Evolutionary conservation across 2,797 vertebrate species (phyloP).

Genomic region (Cottoperca gobio): DNA sequence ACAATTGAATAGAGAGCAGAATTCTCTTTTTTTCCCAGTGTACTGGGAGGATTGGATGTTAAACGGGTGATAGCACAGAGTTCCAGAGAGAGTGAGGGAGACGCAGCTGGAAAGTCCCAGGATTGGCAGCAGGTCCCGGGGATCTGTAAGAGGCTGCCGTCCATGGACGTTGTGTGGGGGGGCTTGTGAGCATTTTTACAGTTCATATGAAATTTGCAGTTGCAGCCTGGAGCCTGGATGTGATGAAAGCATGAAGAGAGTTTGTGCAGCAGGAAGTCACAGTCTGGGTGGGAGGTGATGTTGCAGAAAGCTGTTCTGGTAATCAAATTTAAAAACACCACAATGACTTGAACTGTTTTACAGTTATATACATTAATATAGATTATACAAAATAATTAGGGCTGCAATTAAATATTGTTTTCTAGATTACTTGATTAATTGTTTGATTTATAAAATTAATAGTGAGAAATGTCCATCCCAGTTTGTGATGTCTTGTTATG

Average conservation of each 20-base stretch:
- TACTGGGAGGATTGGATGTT: too few relatives aligned
- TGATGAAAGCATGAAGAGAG: constrained; percentile 4
- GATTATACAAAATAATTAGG: too few relatives aligned
- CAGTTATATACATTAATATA: not conserved
- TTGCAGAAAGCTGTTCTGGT: not conserved
- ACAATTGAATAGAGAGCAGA: not conserved
- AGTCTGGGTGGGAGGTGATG: not conserved
- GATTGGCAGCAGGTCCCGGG: too few relatives aligned
- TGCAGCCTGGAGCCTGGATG: not conserved
- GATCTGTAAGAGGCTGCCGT: not conserved
- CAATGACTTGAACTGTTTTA: not conserved
- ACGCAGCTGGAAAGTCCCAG: not conserved
- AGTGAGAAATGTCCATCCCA: too few relatives aligned
- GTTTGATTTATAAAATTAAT: too few relatives aligned
- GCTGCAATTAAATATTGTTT: too few relatives aligned
- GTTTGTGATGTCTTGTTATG: too few relatives aligned
- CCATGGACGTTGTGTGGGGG: too few relatives aligned
- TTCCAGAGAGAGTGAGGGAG: not conserved
- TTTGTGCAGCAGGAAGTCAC: constrained; percentile 2
- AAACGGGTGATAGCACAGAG: not conserved
- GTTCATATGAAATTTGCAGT: not conserved
- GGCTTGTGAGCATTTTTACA: constrained; percentile 4
- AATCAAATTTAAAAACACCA: not conserved
- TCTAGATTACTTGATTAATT: too few relatives aligned
- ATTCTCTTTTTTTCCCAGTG: too few relatives aligned